phyloP scores from a whole-genome alignment of 2,797 vertebrate genomes.

The Myotis daubentonii region DNA sequence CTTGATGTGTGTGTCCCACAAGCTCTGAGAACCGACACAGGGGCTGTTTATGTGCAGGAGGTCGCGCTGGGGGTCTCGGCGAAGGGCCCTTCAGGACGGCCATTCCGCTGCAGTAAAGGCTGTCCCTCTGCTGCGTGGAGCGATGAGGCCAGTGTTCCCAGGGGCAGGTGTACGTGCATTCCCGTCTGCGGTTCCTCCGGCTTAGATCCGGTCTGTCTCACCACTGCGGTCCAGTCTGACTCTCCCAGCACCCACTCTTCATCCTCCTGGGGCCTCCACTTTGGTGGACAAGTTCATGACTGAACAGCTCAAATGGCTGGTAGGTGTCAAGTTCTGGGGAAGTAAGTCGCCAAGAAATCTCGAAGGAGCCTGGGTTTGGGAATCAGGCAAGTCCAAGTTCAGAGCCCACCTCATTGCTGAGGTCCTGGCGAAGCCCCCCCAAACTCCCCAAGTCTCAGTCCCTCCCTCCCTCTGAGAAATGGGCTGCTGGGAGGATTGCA shows the following conservation, averaged over 20 bases:
- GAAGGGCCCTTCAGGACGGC: fast-evolving
- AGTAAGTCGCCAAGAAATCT: background rate
- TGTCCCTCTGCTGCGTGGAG: fast-evolving
- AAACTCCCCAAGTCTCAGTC: fast-evolving
- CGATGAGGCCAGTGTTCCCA: fast-evolving
- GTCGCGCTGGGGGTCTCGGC: background rate
- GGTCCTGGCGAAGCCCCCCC: background rate
- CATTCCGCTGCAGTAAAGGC: background rate
- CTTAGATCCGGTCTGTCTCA: fast-evolving
- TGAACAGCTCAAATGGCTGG: fast-evolving
- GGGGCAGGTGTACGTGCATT: fast-evolving
- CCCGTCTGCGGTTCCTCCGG: fast-evolving
- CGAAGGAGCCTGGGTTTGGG: background rate
- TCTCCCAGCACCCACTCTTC: background rate
- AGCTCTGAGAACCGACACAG: background rate
- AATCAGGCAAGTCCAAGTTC: fast-evolving
- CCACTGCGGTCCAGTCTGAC: fast-evolving
- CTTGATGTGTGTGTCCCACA: fast-evolving
- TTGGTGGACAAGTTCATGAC: background rate
- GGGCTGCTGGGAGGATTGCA: fast-evolving
- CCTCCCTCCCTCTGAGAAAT: fast-evolving
- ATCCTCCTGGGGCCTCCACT: background rate
- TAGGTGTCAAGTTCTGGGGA: background rate
- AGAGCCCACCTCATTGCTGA: fast-evolving
- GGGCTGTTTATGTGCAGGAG: too few species aligned